Evolutionary conservation across 2,797 vertebrate species (phyloP).

Genomic region (Aeoliscus strigatus): DNA sequence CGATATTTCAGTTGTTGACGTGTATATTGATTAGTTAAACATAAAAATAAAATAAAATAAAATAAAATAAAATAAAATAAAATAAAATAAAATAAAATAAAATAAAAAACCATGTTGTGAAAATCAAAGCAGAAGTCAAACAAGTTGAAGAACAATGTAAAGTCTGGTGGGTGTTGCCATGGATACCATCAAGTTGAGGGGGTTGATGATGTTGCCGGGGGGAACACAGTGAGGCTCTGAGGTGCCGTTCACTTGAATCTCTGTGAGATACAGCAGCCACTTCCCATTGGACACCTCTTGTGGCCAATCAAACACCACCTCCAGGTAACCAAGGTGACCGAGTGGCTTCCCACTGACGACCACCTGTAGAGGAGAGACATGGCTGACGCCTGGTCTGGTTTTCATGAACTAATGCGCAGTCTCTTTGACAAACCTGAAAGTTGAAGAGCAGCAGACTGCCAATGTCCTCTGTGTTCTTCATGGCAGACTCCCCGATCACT

Average conservation of each 20-base stretch:
- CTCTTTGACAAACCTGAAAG: conserved; percentile 38
- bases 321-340: conserved; percentile 72
- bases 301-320: conserved; percentile 86
- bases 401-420: background rate
- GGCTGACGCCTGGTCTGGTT: conserved; percentile 1
- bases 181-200: conserved; percentile 81
- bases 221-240: conserved; percentile 69
- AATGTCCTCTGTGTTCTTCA: conserved; percentile 77
- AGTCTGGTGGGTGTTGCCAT: conserved; percentile 2
- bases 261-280: conserved; percentile 87
- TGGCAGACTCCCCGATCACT: conserved; percentile 83
- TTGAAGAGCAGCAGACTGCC: conserved; percentile 76
- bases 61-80: too few relatives aligned
- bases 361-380: conserved; percentile 55
- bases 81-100: too few relatives aligned
- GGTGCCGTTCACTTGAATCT: conserved; percentile 73
- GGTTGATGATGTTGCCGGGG: conserved; percentile 74
- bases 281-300: conserved; percentile 83
- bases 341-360: conserved; percentile 69
- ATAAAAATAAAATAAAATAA: too few relatives aligned
- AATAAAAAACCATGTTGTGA: too few relatives aligned
- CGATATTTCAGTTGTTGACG: too few relatives aligned
- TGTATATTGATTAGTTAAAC: too few relatives aligned
- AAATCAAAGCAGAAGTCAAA: background rate
- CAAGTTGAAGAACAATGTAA: background rate